Percentiles rank a stretch among this genome's conserved stretches.
Evolutionary conservation across 64 coral and sea anemone genomes (phyloP).

Genomic region (Astreopora myriophthalma): DNA sequence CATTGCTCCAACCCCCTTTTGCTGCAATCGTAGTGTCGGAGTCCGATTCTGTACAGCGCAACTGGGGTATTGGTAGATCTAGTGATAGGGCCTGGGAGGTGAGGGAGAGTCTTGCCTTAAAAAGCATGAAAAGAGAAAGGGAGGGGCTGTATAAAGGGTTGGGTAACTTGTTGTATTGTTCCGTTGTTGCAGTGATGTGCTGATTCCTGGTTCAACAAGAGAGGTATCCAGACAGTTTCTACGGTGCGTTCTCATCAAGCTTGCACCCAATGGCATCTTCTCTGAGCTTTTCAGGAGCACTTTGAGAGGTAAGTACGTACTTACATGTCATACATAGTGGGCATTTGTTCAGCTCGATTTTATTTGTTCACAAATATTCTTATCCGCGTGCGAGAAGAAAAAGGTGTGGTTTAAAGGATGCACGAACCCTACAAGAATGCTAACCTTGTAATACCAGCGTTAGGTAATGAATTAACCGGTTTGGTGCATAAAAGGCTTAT

Average conservation of each 20-base stretch:
- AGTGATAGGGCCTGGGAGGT: too few relatives aligned
- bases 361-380: too few relatives aligned
- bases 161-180: background rate
- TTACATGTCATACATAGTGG: background rate
- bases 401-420: too few relatives aligned
- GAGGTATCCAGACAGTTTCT: constrained; percentile 97
- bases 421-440: too few relatives aligned
- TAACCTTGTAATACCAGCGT: too few relatives aligned
- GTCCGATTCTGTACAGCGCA: too few relatives aligned
- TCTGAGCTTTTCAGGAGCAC: constrained; percentile 90
- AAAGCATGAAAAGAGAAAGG: background rate
- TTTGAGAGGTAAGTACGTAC: constrained; percentile 76
- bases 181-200: constrained; percentile 62
- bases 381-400: too few relatives aligned
- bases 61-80: too few relatives aligned
- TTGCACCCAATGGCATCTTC: constrained; percentile 96
- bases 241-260: constrained; percentile 94
- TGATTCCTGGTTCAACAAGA: constrained; percentile 87
- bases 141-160: background rate
- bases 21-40: too few relatives aligned
- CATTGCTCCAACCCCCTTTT: background rate
- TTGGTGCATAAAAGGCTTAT: too few relatives aligned
- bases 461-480: too few relatives aligned
- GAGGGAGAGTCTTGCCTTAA: background rate
- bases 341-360: too few relatives aligned